Conservation (phyloP, 2,888 invertebrate species). For the Nephrotoma flavescens region DNA sequence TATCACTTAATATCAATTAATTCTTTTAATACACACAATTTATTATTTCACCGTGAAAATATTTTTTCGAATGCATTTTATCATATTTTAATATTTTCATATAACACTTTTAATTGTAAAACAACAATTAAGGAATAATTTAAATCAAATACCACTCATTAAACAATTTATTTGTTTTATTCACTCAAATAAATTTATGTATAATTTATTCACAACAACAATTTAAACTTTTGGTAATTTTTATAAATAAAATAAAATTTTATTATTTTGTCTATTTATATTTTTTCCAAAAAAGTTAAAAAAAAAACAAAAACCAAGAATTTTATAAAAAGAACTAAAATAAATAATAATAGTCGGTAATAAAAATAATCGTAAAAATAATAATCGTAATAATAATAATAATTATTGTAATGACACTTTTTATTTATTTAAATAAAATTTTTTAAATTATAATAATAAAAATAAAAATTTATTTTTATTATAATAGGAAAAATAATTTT, state of each 20-base stretch:
- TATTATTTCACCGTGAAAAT: slow-evolving; percentile 2
- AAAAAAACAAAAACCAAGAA: slow-evolving; percentile 5
- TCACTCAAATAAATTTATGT: neutral
- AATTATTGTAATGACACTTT: slow-evolving; percentile 5
- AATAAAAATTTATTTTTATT: slow-evolving; percentile 1
- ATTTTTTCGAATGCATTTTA: neutral
- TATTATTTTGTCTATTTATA: neutral
- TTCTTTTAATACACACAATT: neutral
- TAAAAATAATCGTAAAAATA: slow-evolving; percentile 11
- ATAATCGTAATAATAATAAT: slow-evolving; percentile 24
- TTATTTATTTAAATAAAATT: neutral
- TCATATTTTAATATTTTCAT: neutral
- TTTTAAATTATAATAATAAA: slow-evolving; percentile 2
- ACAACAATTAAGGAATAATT: neutral
- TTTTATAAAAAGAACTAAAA: slow-evolving; percentile 9
- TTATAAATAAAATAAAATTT: slow-evolving; percentile 1
- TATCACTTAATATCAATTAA: neutral
- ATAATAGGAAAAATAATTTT: slow-evolving; percentile 10
- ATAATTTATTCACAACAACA: neutral
- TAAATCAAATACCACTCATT: neutral
- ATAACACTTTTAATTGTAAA: neutral
- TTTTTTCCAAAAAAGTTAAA: neutral
- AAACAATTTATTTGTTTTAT: neutral
- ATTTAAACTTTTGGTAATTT: neutral
- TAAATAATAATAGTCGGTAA: slow-evolving; percentile 6